Conservation (phyloP, 2,797 vertebrate species). For the Periophthalmus magnuspinnatus region DNA sequence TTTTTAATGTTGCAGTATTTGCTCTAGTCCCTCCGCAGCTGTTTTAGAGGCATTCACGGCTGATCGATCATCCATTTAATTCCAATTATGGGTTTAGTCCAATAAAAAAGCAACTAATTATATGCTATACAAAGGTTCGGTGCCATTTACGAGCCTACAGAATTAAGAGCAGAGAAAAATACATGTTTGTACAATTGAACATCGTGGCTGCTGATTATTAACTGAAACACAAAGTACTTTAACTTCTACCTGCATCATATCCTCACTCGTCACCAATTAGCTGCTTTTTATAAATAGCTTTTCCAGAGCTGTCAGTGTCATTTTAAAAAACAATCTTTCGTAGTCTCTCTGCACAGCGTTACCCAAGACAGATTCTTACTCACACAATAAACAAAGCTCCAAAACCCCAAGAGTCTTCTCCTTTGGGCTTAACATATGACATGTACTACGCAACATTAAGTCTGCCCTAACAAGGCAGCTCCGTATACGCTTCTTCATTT, state of each 20-base stretch:
- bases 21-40: neutral
- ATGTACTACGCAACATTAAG: constrained; percentile 46
- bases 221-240: neutral
- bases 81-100: neutral
- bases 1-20: neutral
- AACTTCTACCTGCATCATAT: constrained; percentile 49
- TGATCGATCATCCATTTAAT: neutral
- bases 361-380: constrained; percentile 64
- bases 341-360: constrained; percentile 46
- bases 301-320: constrained; percentile 65
- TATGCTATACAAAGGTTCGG: neutral
- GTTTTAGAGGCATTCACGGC: neutral
- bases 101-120: neutral
- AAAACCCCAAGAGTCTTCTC: constrained; percentile 44
- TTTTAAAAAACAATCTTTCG: constrained; percentile 58
- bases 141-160: neutral
- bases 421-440: constrained; percentile 45
- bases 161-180: neutral
- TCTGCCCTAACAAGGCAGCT: constrained; percentile 31
- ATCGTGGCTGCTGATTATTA: neutral
- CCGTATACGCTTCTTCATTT: constrained; percentile 40
- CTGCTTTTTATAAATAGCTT: constrained; percentile 66
- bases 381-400: constrained; percentile 62
- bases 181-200: neutral
- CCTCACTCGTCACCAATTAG: constrained; percentile 74